Percentiles rank a stretch among this genome's conserved stretches.
phyloP scores from a whole-genome alignment of 1,140 invertebrate species.

The Macrobrachium nipponense region DNA sequence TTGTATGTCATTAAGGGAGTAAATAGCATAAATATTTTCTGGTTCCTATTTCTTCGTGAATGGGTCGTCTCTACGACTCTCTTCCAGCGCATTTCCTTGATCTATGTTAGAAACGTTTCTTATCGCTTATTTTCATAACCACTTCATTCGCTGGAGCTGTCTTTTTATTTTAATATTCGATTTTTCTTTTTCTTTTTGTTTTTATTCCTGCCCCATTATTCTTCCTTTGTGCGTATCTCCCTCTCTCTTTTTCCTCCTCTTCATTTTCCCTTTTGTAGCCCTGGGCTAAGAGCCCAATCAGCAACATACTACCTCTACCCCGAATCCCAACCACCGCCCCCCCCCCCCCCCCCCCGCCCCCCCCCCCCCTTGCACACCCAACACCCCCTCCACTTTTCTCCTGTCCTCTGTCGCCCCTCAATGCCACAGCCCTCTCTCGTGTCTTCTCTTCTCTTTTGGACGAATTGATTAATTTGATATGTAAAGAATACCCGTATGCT shows the following conservation, averaged over 20 bases:
- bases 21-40: no score
- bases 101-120: no score
- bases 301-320: neutral
- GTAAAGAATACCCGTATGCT: conserved; percentile 46
- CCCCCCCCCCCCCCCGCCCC: neutral
- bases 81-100: no score
- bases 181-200: neutral
- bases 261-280: neutral
- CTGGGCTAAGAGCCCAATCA: conserved; percentile 6
- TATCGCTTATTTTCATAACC: no score
- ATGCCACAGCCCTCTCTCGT: neutral
- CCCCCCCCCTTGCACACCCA: no score
- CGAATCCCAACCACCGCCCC: neutral
- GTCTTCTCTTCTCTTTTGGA: conserved; percentile 41
- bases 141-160: neutral
- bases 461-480: conserved; percentile 59
- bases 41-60: no score
- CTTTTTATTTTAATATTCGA: neutral
- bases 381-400: neutral
- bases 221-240: conserved; percentile 10
- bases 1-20: no score
- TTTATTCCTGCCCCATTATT: neutral
- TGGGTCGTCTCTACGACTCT: no score
- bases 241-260: conserved; percentile 1
- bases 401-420: neutral